Percentiles rank a stretch among this genome's conserved stretches.
These are phyloP conservation scores for Styela clava DNA, from an alignment of 23 tunicate species.

Conservation along the genomic window DNA sequence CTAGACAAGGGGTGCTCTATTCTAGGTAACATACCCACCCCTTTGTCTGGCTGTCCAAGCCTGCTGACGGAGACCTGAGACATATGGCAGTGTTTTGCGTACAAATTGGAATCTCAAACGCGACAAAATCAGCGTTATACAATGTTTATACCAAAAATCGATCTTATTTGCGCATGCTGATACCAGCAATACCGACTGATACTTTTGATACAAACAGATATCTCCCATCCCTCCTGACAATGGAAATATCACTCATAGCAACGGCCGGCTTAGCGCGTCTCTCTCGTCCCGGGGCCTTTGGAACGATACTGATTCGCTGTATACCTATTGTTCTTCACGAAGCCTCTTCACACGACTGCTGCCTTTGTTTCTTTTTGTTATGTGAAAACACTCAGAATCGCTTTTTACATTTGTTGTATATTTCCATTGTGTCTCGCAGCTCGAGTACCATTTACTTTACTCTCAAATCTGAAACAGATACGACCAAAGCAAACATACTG, in stretches of 20 bases:
- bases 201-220: not conserved
- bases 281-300: not conserved
- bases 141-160: not conserved
- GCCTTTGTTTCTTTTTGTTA: not conserved
- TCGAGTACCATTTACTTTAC: conserved; percentile 23
- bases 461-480: conserved; percentile 12
- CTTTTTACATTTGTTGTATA: not conserved
- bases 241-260: conserved; percentile 12
- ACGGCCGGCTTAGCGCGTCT: not conserved
- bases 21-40: conserved; percentile 61
- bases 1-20: conserved; percentile 92
- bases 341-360: not conserved
- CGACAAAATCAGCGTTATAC: not conserved
- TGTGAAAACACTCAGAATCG: conserved; percentile 3
- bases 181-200: not conserved
- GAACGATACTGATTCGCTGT: not conserved
- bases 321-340: not conserved
- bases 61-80: conserved; percentile 54
- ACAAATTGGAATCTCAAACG: not conserved
- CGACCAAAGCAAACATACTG: conserved; percentile 1
- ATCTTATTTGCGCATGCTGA: not conserved
- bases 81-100: conserved; percentile 25
- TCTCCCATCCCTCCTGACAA: conserved; percentile 1
- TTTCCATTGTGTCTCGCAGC: not conserved
- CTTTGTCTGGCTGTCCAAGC: conserved; percentile 34